Percentiles rank a stretch among this genome's conserved stretches.
phyloP scores from a whole-genome alignment of 2,888 invertebrate genomes.

The Ophion slaviceki region DNA sequence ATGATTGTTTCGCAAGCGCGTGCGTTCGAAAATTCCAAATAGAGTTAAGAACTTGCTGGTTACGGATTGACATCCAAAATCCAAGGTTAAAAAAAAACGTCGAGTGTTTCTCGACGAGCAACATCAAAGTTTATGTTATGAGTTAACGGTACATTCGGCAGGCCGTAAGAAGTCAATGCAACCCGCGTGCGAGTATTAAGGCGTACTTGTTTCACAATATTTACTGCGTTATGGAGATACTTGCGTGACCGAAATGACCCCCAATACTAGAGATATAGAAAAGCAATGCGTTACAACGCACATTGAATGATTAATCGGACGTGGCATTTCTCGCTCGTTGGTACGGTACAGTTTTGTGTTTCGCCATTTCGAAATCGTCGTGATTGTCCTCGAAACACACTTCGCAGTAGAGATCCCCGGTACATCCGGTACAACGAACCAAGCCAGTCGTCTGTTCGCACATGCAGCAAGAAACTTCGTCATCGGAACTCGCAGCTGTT shows the following conservation, averaged over 20 bases:
- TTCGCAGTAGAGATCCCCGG: constrained; percentile 91
- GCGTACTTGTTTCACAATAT: too few relatives aligned
- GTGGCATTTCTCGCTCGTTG: constrained; percentile 53
- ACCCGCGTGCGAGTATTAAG: too few relatives aligned
- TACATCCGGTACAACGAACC: constrained; percentile 90
- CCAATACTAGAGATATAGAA: not conserved
- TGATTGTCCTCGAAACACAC: constrained; percentile 90
- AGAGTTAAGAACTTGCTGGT: not conserved
- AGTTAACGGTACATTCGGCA: too few relatives aligned
- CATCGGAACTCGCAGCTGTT: constrained; percentile 55
- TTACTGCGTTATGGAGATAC: too few relatives aligned
- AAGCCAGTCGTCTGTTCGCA: constrained; percentile 91
- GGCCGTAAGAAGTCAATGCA: too few relatives aligned
- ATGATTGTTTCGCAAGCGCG: constrained; percentile 31
- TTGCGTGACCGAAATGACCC: not conserved
- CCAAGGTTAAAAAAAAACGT: too few relatives aligned
- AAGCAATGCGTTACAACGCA: constrained; percentile 1
- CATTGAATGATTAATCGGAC: constrained; percentile 41
- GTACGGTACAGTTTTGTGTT: constrained; percentile 73
- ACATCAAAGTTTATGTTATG: too few relatives aligned
- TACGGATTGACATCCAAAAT: too few relatives aligned
- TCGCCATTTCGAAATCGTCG: constrained; percentile 85
- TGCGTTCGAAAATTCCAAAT: constrained; percentile 34
- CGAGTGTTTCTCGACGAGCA: too few relatives aligned
- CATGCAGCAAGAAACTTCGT: constrained; percentile 92